A percentile compares a stretch with the other conserved stretches of the same genome.
phyloP scores from a whole-genome alignment of 2,888 invertebrate genomes.

The Noctua fimbriata region DNA sequence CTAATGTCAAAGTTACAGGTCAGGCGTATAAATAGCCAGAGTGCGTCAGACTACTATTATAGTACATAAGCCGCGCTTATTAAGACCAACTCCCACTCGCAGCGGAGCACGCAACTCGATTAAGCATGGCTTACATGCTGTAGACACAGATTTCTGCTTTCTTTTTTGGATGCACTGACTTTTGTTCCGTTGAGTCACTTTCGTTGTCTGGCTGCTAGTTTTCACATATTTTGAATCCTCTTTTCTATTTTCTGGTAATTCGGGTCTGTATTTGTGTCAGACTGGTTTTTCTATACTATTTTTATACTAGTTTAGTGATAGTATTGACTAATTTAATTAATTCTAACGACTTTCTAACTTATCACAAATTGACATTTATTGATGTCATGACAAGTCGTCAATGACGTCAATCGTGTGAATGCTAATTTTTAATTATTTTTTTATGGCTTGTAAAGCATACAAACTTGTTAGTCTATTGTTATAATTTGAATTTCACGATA shows the following conservation, averaged over 20 bases:
- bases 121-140: slow-evolving; percentile 77
- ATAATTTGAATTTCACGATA: neutral
- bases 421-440: slow-evolving; percentile 12
- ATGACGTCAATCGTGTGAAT: slow-evolving; percentile 49
- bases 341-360: slow-evolving; percentile 24
- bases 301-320: neutral
- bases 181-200: slow-evolving; percentile 2
- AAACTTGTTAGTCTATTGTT: neutral
- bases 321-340: neutral
- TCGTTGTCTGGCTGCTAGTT: neutral
- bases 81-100: slow-evolving; percentile 88
- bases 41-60: slow-evolving; percentile 77
- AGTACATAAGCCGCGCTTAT: slow-evolving; percentile 85
- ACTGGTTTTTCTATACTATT: neutral
- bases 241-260: neutral
- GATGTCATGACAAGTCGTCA: slow-evolving; percentile 21
- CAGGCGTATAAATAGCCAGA: slow-evolving; percentile 81
- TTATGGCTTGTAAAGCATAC: neutral
- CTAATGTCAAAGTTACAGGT: slow-evolving; percentile 81
- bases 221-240: neutral
- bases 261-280: neutral
- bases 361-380: slow-evolving; percentile 7
- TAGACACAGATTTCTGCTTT: slow-evolving; percentile 29
- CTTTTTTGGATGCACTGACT: slow-evolving; percentile 42
- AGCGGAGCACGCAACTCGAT: slow-evolving; percentile 83